These are phyloP conservation scores for Schizotus pectinicornis DNA, from an alignment of 2,888 invertebrate genomes.

Conservation along the genomic window DNA sequence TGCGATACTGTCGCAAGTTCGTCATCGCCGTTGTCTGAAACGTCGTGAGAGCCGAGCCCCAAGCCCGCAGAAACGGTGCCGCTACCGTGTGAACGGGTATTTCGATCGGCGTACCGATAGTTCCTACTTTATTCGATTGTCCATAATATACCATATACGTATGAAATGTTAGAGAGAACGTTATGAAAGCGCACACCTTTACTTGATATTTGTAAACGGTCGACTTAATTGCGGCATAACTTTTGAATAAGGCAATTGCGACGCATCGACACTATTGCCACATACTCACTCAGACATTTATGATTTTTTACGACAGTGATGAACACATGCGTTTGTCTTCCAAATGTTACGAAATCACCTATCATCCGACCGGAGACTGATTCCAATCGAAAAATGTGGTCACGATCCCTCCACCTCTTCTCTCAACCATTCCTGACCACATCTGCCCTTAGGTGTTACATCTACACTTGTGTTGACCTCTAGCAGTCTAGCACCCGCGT, in stretches of 20 bases:
- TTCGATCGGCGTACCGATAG: conserved; percentile 25
- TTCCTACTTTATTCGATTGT: conserved; percentile 32
- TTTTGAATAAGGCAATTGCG: conserved; percentile 2
- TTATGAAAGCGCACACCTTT: conserved; percentile 19
- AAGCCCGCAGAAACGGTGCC: conserved; percentile 11
- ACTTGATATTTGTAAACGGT: conserved; percentile 16
- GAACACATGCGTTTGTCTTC: no score
- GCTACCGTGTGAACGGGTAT: conserved; percentile 26
- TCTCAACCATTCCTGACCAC: no score
- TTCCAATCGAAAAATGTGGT: no score
- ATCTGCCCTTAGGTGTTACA: no score
- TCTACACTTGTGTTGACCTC: no score
- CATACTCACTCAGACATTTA: no score
- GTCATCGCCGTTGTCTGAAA: neutral
- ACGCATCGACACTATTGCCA: neutral
- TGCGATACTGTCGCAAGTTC: no score
- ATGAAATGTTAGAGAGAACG: conserved; percentile 16
- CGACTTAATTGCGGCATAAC: conserved; percentile 14
- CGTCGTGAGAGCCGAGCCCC: conserved; percentile 27
- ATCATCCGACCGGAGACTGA: neutral
- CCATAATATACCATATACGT: conserved; percentile 24
- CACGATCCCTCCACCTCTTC: no score
- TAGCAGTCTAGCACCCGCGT: no score
- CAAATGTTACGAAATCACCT: neutral
- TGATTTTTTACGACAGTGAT: no score